Conservation (phyloP, 2,113 vertebrate genomes). For the Oplegnathus fasciatus region DNA sequence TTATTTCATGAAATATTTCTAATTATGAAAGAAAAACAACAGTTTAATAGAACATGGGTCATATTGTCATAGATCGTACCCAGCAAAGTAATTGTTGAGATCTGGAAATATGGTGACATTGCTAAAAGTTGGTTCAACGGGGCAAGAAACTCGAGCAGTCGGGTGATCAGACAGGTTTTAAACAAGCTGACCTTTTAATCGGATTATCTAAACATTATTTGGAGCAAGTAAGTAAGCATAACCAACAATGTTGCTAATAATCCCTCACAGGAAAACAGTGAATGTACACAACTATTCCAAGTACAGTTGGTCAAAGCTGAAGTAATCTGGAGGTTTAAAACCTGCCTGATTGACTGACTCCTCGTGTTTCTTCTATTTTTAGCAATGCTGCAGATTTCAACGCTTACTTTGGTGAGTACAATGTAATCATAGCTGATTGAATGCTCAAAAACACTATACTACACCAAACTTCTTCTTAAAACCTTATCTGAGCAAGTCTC, state of each 20-base stretch:
- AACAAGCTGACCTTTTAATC: background rate
- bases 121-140: background rate
- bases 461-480: background rate
- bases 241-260: background rate
- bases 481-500: background rate
- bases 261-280: background rate
- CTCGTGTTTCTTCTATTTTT: background rate
- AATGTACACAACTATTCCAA: background rate
- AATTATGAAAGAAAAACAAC: background rate
- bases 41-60: background rate
- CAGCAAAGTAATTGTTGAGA: background rate
- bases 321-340: background rate
- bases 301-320: background rate
- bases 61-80: background rate
- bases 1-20: background rate
- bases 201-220: background rate
- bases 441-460: background rate
- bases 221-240: background rate
- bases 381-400: background rate
- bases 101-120: background rate
- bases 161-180: no score
- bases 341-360: background rate
- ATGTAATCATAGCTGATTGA: background rate
- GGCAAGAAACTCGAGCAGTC: background rate
- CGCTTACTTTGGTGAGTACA: background rate